phyloP scores from a whole-genome alignment of 2,888 invertebrate genomes.

The Lepeophtheirus nordmannii region DNA sequence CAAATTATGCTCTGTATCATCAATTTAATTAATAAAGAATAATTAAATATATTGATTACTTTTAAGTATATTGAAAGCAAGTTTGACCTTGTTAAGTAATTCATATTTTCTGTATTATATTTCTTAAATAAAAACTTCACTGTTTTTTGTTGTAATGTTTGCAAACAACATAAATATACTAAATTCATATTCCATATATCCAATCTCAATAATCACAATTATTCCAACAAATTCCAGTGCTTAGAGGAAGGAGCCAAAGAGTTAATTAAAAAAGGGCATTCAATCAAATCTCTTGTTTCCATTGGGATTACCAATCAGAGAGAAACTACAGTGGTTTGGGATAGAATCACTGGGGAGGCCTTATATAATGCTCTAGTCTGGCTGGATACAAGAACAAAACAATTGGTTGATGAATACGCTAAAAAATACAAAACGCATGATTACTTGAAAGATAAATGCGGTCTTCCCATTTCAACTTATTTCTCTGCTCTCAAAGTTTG shows the following conservation, averaged over 20 bases:
- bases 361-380: conserved; percentile 90
- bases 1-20: too few species aligned
- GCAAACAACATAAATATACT: too few species aligned
- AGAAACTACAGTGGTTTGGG: conserved; percentile 93
- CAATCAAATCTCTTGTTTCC: background rate
- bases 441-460: conserved; percentile 41
- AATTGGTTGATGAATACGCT: conserved; percentile 51
- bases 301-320: conserved; percentile 85
- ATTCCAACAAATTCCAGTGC: background rate
- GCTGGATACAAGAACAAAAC: conserved; percentile 84
- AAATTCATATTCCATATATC: too few species aligned
- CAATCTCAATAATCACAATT: too few species aligned
- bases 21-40: too few species aligned
- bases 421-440: background rate
- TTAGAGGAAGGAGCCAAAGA: background rate
- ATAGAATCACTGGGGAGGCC: conserved; percentile 73
- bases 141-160: too few species aligned
- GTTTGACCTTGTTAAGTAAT: too few species aligned
- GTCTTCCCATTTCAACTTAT: conserved; percentile 76
- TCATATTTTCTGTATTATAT: too few species aligned
- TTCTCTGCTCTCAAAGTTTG: conserved; percentile 71
- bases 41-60: too few species aligned
- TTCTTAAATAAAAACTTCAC: too few species aligned
- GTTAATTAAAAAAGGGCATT: conserved; percentile 4
- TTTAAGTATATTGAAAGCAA: too few species aligned